phyloP scores from a whole-genome alignment of 2,888 invertebrate species.

The Chaetogeoica ovagalla region DNA sequence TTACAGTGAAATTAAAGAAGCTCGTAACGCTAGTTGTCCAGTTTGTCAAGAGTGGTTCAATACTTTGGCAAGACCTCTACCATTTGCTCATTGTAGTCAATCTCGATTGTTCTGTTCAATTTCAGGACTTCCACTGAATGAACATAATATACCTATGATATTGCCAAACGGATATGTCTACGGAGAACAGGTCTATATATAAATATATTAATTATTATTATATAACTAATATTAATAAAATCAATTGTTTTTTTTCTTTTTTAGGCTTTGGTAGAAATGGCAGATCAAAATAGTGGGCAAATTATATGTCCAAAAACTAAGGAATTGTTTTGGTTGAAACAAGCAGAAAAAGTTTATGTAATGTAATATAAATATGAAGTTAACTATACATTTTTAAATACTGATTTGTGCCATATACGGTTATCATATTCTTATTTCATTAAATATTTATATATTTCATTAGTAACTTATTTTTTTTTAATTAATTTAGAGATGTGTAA shows the following conservation, averaged over 20 bases:
- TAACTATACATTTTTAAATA: conserved; percentile 18
- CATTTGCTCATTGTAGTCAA: conserved; percentile 95
- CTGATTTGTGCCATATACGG: conserved; percentile 38
- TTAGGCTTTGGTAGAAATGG: conserved; percentile 85
- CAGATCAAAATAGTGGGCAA: conserved; percentile 84
- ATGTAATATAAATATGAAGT: conserved; percentile 69
- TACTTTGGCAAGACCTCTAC: conserved; percentile 81
- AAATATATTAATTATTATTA: not conserved
- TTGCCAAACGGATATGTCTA: conserved; percentile 98
- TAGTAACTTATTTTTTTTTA: not conserved
- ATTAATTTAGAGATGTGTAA: not conserved
- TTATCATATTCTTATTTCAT: not conserved
- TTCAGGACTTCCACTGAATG: conserved; percentile 88
- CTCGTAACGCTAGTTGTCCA: conserved; percentile 84
- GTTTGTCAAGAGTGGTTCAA: conserved; percentile 89
- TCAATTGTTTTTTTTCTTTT: conserved; percentile 53
- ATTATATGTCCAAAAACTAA: conserved; percentile 94
- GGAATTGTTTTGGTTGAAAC: conserved; percentile 85
- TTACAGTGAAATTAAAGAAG: conserved; percentile 67
- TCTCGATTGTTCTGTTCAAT: conserved; percentile 90
- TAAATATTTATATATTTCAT: conserved; percentile 14
- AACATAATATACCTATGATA: conserved; percentile 98
- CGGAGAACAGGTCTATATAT: conserved; percentile 75
- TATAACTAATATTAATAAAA: conserved; percentile 55
- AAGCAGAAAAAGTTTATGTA: conserved; percentile 94